A percentile compares a stretch with the other conserved stretches of the same genome.
Conservation (phyloP, 2,113 vertebrate species). For the Pollachius pollachius region DNA sequence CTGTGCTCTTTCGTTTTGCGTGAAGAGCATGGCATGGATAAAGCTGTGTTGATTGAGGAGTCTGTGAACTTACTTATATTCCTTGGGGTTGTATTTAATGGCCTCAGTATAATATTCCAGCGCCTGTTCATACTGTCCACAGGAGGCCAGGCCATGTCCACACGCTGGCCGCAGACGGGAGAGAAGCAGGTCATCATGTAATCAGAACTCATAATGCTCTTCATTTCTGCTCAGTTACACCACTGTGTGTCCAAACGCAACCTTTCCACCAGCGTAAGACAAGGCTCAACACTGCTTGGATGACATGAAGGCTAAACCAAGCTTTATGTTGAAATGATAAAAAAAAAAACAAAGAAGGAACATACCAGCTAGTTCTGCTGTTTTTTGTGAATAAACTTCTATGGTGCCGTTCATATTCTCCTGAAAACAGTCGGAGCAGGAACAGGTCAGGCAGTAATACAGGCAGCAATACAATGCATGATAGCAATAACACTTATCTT, state of each 20-base stretch:
- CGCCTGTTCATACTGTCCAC: constrained; percentile 63
- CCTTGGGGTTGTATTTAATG: constrained; percentile 79
- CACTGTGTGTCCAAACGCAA: not conserved
- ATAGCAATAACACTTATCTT: too few relatives aligned
- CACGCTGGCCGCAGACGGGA: constrained; percentile 52
- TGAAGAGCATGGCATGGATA: not conserved
- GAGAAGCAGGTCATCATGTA: not conserved
- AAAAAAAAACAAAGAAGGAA: not conserved
- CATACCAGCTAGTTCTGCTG: constrained; percentile 68
- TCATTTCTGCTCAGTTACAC: not conserved
- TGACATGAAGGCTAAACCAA: too few relatives aligned
- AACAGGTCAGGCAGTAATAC: not conserved
- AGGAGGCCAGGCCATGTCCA: constrained; percentile 71
- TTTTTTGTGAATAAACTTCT: constrained; percentile 53
- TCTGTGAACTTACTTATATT: constrained; percentile 73
- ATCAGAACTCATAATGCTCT: not conserved
- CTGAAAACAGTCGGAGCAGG: constrained; percentile 22
- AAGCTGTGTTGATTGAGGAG: not conserved
- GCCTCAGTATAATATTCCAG: constrained; percentile 78
- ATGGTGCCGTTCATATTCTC: constrained; percentile 3
- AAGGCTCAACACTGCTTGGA: too few relatives aligned
- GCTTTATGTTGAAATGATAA: too few relatives aligned
- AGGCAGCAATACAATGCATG: too few relatives aligned
- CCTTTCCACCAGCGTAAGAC: too few relatives aligned
- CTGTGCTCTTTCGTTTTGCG: too few relatives aligned